A percentile compares a stretch with the other conserved stretches of the same genome.
These are phyloP conservation scores for Aeoliscus strigatus DNA, from an alignment of 2,797 vertebrate genomes.

Conservation along the genomic window DNA sequence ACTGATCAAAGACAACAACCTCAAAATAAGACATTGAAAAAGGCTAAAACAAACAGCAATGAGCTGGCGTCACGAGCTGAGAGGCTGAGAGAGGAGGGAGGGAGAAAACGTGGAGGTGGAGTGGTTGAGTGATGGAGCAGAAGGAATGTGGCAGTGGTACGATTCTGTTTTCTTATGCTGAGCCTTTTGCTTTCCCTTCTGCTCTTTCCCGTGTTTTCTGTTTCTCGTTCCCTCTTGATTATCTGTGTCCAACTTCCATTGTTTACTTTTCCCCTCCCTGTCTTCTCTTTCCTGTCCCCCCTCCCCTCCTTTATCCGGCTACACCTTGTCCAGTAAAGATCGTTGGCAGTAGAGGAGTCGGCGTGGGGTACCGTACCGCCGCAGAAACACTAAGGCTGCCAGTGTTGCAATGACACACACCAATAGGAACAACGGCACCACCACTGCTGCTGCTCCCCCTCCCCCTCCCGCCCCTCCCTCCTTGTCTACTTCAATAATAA, in stretches of 20 bases:
- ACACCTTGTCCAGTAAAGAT: conserved; percentile 81
- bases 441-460: conserved; percentile 73
- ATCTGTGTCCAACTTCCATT: conserved; percentile 28
- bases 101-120: conserved; percentile 31
- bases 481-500: conserved; percentile 75
- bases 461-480: conserved; percentile 47
- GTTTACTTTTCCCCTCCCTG: conserved; percentile 20
- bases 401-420: conserved; percentile 82
- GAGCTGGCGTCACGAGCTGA: conserved; percentile 71
- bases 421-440: conserved; percentile 80
- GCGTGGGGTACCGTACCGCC: conserved; percentile 84
- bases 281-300: conserved; percentile 16
- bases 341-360: conserved; percentile 87
- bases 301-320: conserved; percentile 29
- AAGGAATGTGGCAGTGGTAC: conserved; percentile 60
- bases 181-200: conserved; percentile 38
- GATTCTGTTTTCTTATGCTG: conserved; percentile 31
- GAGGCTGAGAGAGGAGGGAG: conserved; percentile 30
- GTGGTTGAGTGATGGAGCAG: conserved; percentile 52
- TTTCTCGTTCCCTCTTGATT: conserved; percentile 18
- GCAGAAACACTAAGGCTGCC: conserved; percentile 82
- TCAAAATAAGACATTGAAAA: conserved; percentile 65
- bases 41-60: conserved; percentile 78
- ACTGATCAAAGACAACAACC: conserved; percentile 50
- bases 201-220: conserved; percentile 37